Evolutionary conservation across 92 coral and sea anemone species (phyloP).

Genomic region (Porites lobata): DNA sequence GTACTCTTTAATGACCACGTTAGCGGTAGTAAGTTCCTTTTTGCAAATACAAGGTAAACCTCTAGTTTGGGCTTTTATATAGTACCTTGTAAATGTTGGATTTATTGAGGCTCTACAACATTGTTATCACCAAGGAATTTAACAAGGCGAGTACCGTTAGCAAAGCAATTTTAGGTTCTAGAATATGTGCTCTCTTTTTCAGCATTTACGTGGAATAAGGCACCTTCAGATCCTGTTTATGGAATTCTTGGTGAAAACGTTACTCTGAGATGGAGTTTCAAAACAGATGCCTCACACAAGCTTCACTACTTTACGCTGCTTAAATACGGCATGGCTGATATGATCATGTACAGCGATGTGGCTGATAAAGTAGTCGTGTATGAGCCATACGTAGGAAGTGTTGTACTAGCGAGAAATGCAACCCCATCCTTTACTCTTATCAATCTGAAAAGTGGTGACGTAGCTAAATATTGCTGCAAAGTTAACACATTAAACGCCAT

Average conservation of each 20-base stretch:
- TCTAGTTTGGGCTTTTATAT: no score
- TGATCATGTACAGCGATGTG: not conserved
- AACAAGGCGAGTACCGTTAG: no score
- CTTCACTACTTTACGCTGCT: not conserved
- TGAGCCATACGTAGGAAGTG: not conserved
- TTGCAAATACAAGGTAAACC: no score
- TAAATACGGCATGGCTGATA: not conserved
- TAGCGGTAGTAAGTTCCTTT: no score
- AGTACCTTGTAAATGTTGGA: no score
- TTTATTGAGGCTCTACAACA: no score
- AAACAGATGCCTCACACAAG: not conserved
- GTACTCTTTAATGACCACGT: not conserved
- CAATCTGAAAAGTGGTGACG: not conserved
- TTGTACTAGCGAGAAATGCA: not conserved
- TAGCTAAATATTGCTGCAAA: not conserved
- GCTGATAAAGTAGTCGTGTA: no score
- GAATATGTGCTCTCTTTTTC: not conserved
- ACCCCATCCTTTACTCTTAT: not conserved
- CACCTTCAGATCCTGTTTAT: constrained; percentile 1
- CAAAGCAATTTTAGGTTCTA: not conserved
- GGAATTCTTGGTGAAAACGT: constrained; percentile 33
- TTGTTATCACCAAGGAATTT: no score
- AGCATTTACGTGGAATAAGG: constrained; percentile 15
- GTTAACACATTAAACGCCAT: not conserved
- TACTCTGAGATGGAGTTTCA: constrained; percentile 30